These are phyloP conservation scores for Encarsia formosa DNA, from an alignment of 2,888 invertebrate species.

Conservation along the genomic window DNA sequence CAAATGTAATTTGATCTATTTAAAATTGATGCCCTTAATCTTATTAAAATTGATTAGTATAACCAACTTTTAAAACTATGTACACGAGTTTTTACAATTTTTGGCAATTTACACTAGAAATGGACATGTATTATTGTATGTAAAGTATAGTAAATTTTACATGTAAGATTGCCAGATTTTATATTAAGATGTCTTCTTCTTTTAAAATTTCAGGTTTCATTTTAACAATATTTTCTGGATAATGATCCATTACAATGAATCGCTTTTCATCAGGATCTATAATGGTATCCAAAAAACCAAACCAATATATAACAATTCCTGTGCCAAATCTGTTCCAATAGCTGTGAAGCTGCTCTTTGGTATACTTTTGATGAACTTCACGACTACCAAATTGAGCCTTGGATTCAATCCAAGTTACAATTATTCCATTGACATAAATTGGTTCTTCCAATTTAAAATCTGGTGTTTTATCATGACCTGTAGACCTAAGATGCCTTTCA, in stretches of 20 bases:
- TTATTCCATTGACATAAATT: constrained; percentile 76
- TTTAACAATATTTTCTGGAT: constrained; percentile 61
- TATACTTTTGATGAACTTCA: constrained; percentile 73
- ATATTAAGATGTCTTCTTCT: no score
- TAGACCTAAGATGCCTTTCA: constrained; percentile 73
- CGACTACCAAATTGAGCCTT: constrained; percentile 92
- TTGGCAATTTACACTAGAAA: no score
- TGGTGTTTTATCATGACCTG: constrained; percentile 93
- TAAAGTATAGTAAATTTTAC: no score
- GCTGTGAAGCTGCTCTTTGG: constrained; percentile 79
- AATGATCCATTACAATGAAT: constrained; percentile 60
- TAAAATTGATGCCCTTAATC: no score
- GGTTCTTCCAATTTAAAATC: constrained; percentile 89
- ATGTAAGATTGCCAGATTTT: no score
- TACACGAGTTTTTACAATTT: no score
- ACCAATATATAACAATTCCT: constrained; percentile 94
- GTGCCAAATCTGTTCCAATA: constrained; percentile 94
- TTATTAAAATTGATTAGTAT: no score
- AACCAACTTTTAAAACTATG: no score
- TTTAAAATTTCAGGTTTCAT: no score
- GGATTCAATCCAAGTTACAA: constrained; percentile 94
- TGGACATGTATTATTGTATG: no score
- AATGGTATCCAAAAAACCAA: constrained; percentile 72
- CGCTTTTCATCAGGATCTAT: constrained; percentile 52
- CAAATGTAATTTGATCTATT: no score